Base-by-base conservation (phyloP, 1,140 invertebrate species). In the Atta texana region DNA sequence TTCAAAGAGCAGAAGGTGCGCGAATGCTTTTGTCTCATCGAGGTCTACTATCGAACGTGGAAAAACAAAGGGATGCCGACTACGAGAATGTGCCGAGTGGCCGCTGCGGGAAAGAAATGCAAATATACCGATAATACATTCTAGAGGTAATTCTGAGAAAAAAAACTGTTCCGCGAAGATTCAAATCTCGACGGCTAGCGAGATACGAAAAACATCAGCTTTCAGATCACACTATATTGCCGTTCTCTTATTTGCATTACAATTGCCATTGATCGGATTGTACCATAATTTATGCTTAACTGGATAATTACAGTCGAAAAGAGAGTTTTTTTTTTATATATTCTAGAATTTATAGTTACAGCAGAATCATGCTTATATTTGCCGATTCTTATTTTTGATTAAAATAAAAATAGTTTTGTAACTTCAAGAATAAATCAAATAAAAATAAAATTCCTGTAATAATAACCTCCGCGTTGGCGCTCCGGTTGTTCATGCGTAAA, bases 31-130 rank as follows among this genome's bases (percentile, higher is more conserved):
- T 10, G 68, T 74, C 39, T 72, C 78, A 49, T 49, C 68, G 51
- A 57, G 10, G 16, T 21, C 57, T 14, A 39, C 34, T 24, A n/a
- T 78, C 59, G 31, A 75, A 66, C 76, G 64, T 63, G 55, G 64
- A 69, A 49, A 53, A 78, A 88, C 18, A 81, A 78, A 72, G 75
- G 85, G 66, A 44, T 12, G 75, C 69, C 31, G 63, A 39, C 31
- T 24, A 49, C 57, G 75, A n/a, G 31, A 68, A 53, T 49, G 31
- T 34, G 64, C 61, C 12, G 10, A 59, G 44, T 53, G 39, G 39
- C 66, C 39, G 39, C 14, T 51, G 21, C 18, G 28, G 18, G 6
- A 68, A 80, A n/a, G 64, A 21, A 28, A 69, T 64, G 63, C 49
- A 64, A 66, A 66, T 24, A 49, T 0, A 18, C 2, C 61, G 24